Evolutionary conservation across 1,140 invertebrate species (phyloP).

Genomic region (Brachionus asplanchnoidis): DNA sequence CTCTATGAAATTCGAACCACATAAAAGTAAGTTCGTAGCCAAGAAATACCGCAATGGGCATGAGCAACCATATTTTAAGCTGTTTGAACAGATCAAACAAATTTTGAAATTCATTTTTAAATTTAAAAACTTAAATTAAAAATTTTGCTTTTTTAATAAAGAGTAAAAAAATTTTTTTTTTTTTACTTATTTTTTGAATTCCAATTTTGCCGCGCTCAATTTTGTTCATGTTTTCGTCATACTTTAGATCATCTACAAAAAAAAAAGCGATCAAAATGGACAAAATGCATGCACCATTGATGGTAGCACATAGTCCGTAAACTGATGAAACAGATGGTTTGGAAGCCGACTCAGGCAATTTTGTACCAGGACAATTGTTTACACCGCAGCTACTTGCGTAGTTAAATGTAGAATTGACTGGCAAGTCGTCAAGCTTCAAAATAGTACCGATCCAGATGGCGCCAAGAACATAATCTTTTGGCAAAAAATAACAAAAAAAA

Average conservation of each 20-base stretch:
- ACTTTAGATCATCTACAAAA: conserved; percentile 1
- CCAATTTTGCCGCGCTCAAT: not conserved
- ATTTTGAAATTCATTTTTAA: conserved; percentile 14
- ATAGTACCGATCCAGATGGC: not conserved
- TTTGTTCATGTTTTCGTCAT: conserved; percentile 13
- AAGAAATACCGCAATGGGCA: not conserved
- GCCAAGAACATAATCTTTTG: not conserved
- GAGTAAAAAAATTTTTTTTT: not conserved
- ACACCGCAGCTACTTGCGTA: not conserved
- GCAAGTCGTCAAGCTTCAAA: conserved; percentile 5
- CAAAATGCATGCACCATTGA: not conserved
- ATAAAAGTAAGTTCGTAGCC: conserved; percentile 31
- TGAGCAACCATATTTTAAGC: conserved; percentile 1
- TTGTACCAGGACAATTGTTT: conserved; percentile 11
- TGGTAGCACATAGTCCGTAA: not conserved
- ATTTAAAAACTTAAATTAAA: conserved; percentile 7
- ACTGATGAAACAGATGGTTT: conserved; percentile 4
- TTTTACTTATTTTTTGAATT: conserved; percentile 11
- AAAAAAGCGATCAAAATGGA: conserved; percentile 3
- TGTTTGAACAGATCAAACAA: not conserved
- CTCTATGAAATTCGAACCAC: conserved; percentile 34
- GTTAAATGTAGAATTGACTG: conserved; percentile 10
- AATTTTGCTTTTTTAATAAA: not conserved
- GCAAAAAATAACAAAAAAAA: not conserved
- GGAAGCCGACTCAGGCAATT: not conserved